Evolutionary conservation across 2,888 invertebrate genomes (phyloP), one percentile per base, ranked within the genome.

Genomic region (Omphaloscelis lunosa): DNA sequence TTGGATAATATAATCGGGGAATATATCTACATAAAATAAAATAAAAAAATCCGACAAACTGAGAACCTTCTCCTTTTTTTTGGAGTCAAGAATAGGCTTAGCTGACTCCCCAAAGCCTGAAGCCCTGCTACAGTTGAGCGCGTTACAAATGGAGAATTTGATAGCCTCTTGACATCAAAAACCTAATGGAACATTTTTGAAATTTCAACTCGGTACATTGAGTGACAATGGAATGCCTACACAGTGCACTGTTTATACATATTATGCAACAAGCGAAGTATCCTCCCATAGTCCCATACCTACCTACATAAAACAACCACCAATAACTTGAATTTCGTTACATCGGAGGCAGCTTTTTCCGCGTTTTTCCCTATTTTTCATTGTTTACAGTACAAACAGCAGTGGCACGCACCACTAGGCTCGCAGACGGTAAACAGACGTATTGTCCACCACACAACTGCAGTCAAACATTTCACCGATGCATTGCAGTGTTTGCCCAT

Each of bases 381-480:
- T 80, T 94, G 93, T 96, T 95, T 94, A 91, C 92, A 84, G 79
- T 87, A 93, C 91, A 95, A 95, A 95, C 92, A 95, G 91, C 90
- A 91, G 90, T 93, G 77, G 87, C 88, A 88, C 90, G 92, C 92
- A 89, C 89, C 89, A 88, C 78, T 90, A 90, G 86, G 84, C 90
- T 90, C 92, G 90, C 94, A 93, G 93, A 94, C 93, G 84, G 92
- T 89, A 93, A 94, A 94, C 91, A 94, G 90, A 81, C 79, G 74
- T 77, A 82, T 83, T 87, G 81, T 82, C 82, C 79, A 41, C 81
- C 82, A 75, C 77, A 87, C 65, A 71, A 75, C 70, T 68, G 77
- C 77, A 76, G 68, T 79, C 76, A 83, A 85, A 88, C 79, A 88
- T 83, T 83, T 75, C 65, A 77, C 75, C 77, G 62, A 62, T 67